Evolutionary conservation across 2,113 vertebrate genomes (phyloP), one percentile per base, ranked within the genome.

Genomic region (Phylloscopus trochiloides): DNA sequence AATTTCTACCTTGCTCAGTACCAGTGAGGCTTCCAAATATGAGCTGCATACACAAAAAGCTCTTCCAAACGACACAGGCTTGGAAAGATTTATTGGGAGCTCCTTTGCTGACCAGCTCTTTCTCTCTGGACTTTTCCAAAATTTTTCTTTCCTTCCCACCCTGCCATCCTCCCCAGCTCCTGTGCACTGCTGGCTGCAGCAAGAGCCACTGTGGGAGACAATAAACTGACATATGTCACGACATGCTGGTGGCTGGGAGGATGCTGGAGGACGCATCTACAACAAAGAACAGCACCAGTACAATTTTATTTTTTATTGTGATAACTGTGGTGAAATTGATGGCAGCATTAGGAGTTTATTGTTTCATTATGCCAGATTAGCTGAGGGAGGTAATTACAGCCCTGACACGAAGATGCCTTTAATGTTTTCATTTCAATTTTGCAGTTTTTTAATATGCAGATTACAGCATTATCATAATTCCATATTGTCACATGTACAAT

Each of bases 291-390:
- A 97, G 95, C 97, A 97, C 94, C 92, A 95, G 92, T 92, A 97
- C 92, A 91, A 93, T 98, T 98, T 97, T 96, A 98, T 97, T 97
- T 97, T 97, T 95, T 94, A 97, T 92, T 98, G 96, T 98, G 95
- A 97, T 97, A 98, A 97, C 88, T 12, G 95, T 8, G 63, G 88
- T 75, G 91, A 92, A 97, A 98, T 98, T 97, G 92, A 98, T 95
- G 83, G 95, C 67, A 82, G 77, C 61, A 63, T 91, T 95, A 86
- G 90, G 90, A 83, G 91, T 97, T 97, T 92, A 97, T 90, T 71
- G 96, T 97, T 98, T 97, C 96, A 96, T 97, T 66, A 96, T 80
- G 88, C 90, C 95, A 97, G 94, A 78, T 94, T 91, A 98, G 91
- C 96, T 91, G 90, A 97, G 74, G 94, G 93, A 98, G 90, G 95